Evolutionary conservation across 2,113 vertebrate species (phyloP), one percentile per base, ranked within the genome.

Genomic region (Apus apus): DNA sequence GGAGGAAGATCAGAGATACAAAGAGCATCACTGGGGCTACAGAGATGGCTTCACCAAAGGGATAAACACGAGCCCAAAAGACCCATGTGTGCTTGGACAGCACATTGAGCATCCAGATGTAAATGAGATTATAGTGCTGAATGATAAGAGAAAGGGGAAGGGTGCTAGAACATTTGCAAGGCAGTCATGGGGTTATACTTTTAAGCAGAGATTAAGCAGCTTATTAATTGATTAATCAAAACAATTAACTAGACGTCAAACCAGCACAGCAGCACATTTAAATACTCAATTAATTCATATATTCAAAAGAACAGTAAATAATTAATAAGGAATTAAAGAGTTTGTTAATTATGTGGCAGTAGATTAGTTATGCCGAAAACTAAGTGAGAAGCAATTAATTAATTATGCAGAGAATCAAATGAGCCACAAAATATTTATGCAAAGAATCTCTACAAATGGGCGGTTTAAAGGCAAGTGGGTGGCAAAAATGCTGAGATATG

Each of bases 191-290:
- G 78, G 87, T 90, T 93, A 92, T 72, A 94, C 70, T 94, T 84
- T 81, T 57, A 94, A 94, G 86, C 36, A 94, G 70, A 94, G 78
- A 97, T 92, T 96, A 97, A 89, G 83, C 77, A 97, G 88, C 86
- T 96, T 91, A 92, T 97, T 94, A 94, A 90, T 96, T 95, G 94
- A 96, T 95, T 96, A 93, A 97, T 96, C 93, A 96, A 94, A 97
- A 87, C 85, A 94, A 95, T 95, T 89, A 95, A 89, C 86, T 76
- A 92, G 91, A 87, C 82, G 94, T 94, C 94, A 93, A 94, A 95
- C 92, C 96, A 96, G 90, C 90, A 92, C 87, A 86, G 94, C 8
- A 15, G 88, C 65, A 79, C 87, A 93, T 96, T 96, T 94, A 81
- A 96, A 85, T 58, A 95, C 83, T 94, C 90, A 85, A 97, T 93